These are phyloP conservation scores for Pammene aurita DNA, from an alignment of 2,888 invertebrate genomes.

Conservation along the genomic window DNA sequence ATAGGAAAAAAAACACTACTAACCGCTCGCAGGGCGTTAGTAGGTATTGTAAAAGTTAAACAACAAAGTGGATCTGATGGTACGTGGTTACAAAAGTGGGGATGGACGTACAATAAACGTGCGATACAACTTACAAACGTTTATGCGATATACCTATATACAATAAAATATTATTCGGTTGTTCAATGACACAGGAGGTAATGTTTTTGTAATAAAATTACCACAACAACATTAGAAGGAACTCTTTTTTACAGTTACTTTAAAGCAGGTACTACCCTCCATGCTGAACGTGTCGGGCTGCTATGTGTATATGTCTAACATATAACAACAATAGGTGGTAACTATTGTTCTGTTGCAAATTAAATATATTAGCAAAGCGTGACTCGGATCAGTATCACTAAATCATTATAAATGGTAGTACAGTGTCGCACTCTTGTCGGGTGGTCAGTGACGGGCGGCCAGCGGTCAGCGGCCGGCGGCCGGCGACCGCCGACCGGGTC, in stretches of 20 bases:
- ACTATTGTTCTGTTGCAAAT: slow-evolving; percentile 33
- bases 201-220: slow-evolving; percentile 55
- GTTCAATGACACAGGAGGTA: slow-evolving; percentile 16
- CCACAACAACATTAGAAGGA: slow-evolving; percentile 69
- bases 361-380: slow-evolving; percentile 19
- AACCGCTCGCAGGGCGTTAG: slow-evolving; percentile 3
- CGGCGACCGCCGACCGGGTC: too few species aligned
- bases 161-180: slow-evolving; percentile 23
- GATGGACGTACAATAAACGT: slow-evolving; percentile 7
- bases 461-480: too few species aligned
- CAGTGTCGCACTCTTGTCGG: slow-evolving; percentile 19
- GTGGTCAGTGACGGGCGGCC: not conserved
- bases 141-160: slow-evolving; percentile 24
- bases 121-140: slow-evolving; percentile 2
- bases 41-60: not conserved
- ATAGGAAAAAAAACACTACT: not conserved
- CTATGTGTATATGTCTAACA: slow-evolving; percentile 43
- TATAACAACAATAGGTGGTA: slow-evolving; percentile 40
- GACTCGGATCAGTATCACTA: slow-evolving; percentile 15
- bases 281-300: slow-evolving; percentile 33
- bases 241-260: slow-evolving; percentile 58
- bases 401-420: slow-evolving; percentile 2
- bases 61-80: slow-evolving; percentile 5
- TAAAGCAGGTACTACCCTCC: slow-evolving; percentile 47
- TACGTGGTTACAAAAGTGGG: slow-evolving; percentile 30